phyloP scores from a whole-genome alignment of 2,113 vertebrate genomes.

The Synodontis membranacea region DNA sequence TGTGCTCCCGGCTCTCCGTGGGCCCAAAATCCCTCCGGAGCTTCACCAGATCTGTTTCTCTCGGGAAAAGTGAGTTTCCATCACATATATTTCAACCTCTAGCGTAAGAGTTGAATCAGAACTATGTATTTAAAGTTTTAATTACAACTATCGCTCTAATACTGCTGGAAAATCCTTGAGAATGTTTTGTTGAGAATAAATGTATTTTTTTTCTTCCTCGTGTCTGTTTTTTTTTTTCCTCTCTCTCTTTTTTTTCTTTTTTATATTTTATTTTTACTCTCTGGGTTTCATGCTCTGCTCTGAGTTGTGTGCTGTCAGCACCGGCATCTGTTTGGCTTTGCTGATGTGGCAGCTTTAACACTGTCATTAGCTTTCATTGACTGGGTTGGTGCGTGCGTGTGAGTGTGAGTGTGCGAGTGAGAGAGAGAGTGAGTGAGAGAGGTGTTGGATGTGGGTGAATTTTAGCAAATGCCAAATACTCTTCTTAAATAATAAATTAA shows the following conservation, averaged over 20 bases:
- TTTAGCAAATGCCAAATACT: neutral
- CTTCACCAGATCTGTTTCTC: slow-evolving; percentile 47
- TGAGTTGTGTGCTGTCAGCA: slow-evolving; percentile 37
- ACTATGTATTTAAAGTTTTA: neutral
- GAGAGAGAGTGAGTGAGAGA: neutral
- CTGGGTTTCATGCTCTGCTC: neutral
- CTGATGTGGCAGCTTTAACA: slow-evolving; percentile 47
- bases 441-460: neutral
- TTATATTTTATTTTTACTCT: slow-evolving; percentile 6
- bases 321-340: slow-evolving; percentile 22
- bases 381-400: no score
- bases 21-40: slow-evolving; percentile 29
- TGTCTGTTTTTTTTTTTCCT: neutral
- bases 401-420: neutral
- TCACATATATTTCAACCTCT: neutral
- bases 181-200: neutral
- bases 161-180: neutral
- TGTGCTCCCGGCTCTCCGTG: slow-evolving; percentile 29
- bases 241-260: neutral
- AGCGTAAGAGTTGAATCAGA: neutral
- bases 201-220: neutral
- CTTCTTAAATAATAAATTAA: no score
- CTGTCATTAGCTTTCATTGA: slow-evolving; percentile 30
- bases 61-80: slow-evolving; percentile 50
- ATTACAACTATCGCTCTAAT: neutral